Base-by-base conservation (phyloP, 2,888 invertebrate genomes). In the Allolobophora icterica region DNA sequence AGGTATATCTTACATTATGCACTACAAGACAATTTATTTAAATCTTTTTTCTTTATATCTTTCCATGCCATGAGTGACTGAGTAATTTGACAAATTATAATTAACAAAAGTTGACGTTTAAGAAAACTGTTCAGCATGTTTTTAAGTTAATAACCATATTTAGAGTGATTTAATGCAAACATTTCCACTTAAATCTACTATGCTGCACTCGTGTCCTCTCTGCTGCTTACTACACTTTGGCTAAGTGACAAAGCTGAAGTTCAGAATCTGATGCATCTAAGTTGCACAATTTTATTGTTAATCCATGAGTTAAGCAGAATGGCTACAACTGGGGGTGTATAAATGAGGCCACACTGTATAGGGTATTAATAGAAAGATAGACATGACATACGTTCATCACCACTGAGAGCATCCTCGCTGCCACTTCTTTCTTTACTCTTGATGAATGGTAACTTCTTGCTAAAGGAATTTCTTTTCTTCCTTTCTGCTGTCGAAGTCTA, bases 371-470 rank as follows among this genome's bases (percentile, higher is more conserved):
- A 71, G n/a, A 17, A 71, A 17, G 24, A 2, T 24, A 52, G 8
- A 30, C n/a, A n/a, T 13, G n/a, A 91, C 92, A 71, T 83, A 92
- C 92, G 91, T 35, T 92, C 92, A 35, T 98, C 98, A 95, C 98
- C 98, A 94, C 98, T 98, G 95, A 98, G 98, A 95, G 99, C 98
- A 96, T 99, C 98, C 95, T 99, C 98, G 96, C 99, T 94, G 21
- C 95, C 98, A 96, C 98, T 98, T 95, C 99, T 98, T 96, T 99
- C 99, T 96, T 99, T 98, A 96, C 99, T 99, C 97, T 99, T 99
- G 98, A 99, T 99, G 96, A 99, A 99, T 84, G 99, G 99, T 96
- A 99, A 99, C 96, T 98, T 98, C 96, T 99, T 97, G 95, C 99
- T 99, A 96, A 99, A 99, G 92, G 99, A 98, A 94, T 99, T 97